These are phyloP conservation scores for Coturnix japonica DNA, from an alignment of 2,113 vertebrate genomes.

Conservation along the genomic window DNA sequence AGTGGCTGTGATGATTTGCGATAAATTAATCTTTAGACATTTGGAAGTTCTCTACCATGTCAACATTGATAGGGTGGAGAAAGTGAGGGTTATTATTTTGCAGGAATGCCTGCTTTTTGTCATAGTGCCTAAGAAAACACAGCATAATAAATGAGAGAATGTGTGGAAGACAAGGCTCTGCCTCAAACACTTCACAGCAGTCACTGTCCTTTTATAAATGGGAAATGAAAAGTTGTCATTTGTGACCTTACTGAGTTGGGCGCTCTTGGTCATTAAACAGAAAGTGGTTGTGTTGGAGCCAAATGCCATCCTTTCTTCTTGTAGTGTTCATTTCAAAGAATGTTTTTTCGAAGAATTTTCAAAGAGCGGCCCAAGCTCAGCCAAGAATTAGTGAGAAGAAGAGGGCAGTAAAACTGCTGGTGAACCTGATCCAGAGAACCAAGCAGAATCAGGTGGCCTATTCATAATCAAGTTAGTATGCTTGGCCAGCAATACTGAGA, in stretches of 20 bases:
- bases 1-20: constrained; percentile 61
- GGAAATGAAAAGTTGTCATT: not conserved
- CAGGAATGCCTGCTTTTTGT: constrained; percentile 30
- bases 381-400: not conserved
- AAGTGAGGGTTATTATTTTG: constrained; percentile 43
- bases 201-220: not conserved
- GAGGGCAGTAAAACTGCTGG: not conserved
- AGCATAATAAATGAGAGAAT: not conserved
- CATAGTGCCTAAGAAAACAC: constrained; percentile 29
- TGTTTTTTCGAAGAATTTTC: not conserved
- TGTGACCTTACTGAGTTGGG: not conserved
- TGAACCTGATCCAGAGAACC: not conserved
- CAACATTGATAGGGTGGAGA: constrained; percentile 17
- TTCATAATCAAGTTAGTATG: not conserved
- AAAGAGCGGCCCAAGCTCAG: not conserved
- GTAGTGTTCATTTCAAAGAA: not conserved
- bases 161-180: not conserved
- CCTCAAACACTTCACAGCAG: not conserved
- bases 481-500: not conserved
- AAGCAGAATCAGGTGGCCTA: not conserved
- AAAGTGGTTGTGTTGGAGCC: not conserved
- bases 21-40: constrained; percentile 65
- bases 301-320: not conserved
- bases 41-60: constrained; percentile 38
- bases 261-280: not conserved